Percentiles rank a stretch among this genome's conserved stretches.
Evolutionary conservation across 2,797 vertebrate species (phyloP).

Genomic region (Octomys mimax): DNA sequence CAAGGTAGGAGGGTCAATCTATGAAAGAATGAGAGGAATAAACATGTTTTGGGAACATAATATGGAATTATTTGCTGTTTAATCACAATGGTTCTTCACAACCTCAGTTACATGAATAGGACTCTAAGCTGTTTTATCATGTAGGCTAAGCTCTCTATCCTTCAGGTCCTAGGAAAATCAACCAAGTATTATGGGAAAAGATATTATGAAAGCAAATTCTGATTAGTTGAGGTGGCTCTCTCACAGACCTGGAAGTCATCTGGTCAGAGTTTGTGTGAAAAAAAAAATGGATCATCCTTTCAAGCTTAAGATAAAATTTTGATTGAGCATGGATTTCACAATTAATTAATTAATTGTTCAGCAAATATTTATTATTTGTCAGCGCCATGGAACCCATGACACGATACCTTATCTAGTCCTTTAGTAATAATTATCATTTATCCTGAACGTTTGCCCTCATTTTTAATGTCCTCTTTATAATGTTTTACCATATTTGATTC

Average conservation of each 20-base stretch:
- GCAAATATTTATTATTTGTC: slow-evolving; percentile 46
- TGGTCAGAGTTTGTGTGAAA: not conserved
- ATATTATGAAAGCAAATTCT: slow-evolving; percentile 32
- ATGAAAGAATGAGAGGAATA: not conserved
- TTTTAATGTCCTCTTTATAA: not conserved
- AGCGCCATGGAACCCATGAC: not conserved
- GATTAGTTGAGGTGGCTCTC: not conserved
- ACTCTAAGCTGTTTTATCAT: slow-evolving; percentile 12
- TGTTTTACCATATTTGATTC: not conserved
- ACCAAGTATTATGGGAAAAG: slow-evolving; percentile 49
- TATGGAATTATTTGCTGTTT: not conserved
- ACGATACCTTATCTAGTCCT: not conserved
- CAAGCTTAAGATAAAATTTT: slow-evolving; percentile 52
- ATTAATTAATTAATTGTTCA: slow-evolving; percentile 47
- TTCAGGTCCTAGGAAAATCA: slow-evolving; percentile 45
- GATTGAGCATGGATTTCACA: not conserved
- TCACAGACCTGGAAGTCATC: slow-evolving; percentile 36
- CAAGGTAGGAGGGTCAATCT: not conserved
- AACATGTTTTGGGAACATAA: not conserved
- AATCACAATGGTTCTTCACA: slow-evolving; percentile 32
- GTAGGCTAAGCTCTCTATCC: not conserved
- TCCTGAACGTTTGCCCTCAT: not conserved
- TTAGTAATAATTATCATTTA: slow-evolving; percentile 51
- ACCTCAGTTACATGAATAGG: not conserved
- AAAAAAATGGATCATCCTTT: slow-evolving; percentile 40